Evolutionary conservation across 1,140 invertebrate species (phyloP), one percentile per base, ranked within the genome.

Genomic region (Phortica variegata): DNA sequence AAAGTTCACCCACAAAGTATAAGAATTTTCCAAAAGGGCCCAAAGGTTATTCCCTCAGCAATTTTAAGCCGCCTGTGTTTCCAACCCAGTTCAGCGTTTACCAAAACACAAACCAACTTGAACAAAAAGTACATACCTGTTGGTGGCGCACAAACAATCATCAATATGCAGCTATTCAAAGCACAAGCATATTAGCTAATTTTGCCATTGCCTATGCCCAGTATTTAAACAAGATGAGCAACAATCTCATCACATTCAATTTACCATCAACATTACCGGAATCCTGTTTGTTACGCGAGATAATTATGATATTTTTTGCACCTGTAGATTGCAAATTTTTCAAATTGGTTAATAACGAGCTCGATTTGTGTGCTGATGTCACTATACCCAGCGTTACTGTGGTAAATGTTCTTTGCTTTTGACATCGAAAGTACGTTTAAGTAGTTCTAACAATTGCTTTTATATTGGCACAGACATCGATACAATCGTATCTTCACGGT

Each of bases 261-360:
- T 13, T 52, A 45, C 61, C 69, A 3, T 55, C 47, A 10, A 74
- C 71, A 5, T 45, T 38, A 8, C 54, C 49, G 1, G 74, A 76
- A 38, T 41, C 39, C 3, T 59, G 60, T 16, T 43, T 76, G 15
- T 15, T 74, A 3, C 49, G 73, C 3, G 74, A 76, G 37, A 65
- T 74, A 15, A 43, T 76, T 15, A 58, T 72, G n/a, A 76, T 74
- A 71, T 74, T 76, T 21, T 43, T 57, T 3, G 21, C 21, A 4
- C 70, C 73, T 1, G 39, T 20, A 12, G 59, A 40, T 10, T 75
- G 71, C 18, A 58, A 56, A 17, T 74, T 69, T 36, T 76, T 76
- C n/a, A 19, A 36, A 4, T 40, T 73, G n/a, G 32, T 50, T 3
- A 48, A 20, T 1, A 43, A 34, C 13, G 6, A 19, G 3, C 6